phyloP scores from a whole-genome alignment of 1,140 invertebrate genomes.

The Agrypnia vestita region DNA sequence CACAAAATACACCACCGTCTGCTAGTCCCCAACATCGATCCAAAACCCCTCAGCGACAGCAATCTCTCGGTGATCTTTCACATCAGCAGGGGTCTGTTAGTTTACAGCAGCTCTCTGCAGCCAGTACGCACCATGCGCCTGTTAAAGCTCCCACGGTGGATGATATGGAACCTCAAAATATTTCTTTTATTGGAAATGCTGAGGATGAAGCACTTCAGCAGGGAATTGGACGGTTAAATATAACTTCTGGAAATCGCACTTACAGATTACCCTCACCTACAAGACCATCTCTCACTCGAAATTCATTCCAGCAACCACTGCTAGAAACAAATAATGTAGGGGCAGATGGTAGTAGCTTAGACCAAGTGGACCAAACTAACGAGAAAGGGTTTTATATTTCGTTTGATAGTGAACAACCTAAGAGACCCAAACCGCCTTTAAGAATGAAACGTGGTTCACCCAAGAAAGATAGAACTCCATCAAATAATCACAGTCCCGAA shows the following conservation, averaged over 20 bases:
- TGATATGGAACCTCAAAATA: conserved; percentile 93
- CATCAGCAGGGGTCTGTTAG: conserved; percentile 64
- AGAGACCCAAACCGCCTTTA: conserved; percentile 90
- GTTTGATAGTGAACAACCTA: conserved; percentile 90
- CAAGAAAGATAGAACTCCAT: conserved; percentile 78
- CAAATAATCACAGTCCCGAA: conserved; percentile 66
- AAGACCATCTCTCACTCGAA: conserved; percentile 80
- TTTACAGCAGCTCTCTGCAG: conserved; percentile 65
- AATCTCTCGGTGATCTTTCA: conserved; percentile 64
- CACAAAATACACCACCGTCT: conserved; percentile 62
- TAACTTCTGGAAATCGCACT: conserved; percentile 88
- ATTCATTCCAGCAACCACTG: conserved; percentile 79
- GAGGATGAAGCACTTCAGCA: conserved; percentile 75
- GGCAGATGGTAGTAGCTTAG: conserved; percentile 63
- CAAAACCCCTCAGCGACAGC: conserved; percentile 66
- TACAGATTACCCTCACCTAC: conserved; percentile 90
- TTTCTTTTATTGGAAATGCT: conserved; percentile 89
- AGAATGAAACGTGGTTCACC: conserved; percentile 84
- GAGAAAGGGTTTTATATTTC: conserved; percentile 97
- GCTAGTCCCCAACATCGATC: conserved; percentile 65
- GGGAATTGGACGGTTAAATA: conserved; percentile 83
- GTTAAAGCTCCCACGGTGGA: conserved; percentile 80
- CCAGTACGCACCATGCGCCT: conserved; percentile 72
- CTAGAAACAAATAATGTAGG: conserved; percentile 63
- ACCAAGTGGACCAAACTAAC: conserved; percentile 73